A percentile compares a stretch with the other conserved stretches of the same genome.
Evolutionary conservation across 2,113 vertebrate species (phyloP).

Genomic region (Sinocyclocheilus grahami): DNA sequence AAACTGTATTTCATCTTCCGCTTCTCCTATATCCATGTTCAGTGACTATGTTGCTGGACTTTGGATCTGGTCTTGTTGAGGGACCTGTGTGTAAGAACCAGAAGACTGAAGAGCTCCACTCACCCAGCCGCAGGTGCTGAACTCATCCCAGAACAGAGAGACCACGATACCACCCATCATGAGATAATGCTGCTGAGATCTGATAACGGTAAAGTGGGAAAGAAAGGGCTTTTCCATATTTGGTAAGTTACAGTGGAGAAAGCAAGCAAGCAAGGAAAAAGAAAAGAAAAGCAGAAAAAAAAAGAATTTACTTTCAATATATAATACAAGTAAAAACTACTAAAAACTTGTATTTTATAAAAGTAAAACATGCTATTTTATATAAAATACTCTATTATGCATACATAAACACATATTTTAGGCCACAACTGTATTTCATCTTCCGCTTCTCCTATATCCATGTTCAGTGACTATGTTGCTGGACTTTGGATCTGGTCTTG

Average conservation of each 20-base stretch:
- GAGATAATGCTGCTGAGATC: constrained; percentile 23
- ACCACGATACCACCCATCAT: constrained; percentile 23
- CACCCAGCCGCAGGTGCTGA: neutral
- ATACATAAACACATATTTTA: neutral
- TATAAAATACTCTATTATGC: neutral
- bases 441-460: constrained; percentile 66
- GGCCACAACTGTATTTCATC: constrained; percentile 73
- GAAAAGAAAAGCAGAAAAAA: neutral
- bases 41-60: neutral
- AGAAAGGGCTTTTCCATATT: constrained; percentile 1
- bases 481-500: neutral
- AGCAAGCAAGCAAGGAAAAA: neutral
- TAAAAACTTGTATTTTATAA: neutral
- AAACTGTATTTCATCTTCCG: constrained; percentile 75
- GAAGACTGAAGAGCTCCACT: constrained; percentile 8
- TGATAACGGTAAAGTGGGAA: constrained; percentile 18
- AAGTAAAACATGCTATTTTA: neutral
- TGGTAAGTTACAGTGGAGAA: constrained; percentile 8
- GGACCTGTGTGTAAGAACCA: neutral
- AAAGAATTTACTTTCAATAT: neutral
- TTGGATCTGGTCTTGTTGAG: neutral
- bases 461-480: constrained; percentile 25
- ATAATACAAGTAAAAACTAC: neutral
- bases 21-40: constrained; percentile 65
- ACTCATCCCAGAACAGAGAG: constrained; percentile 14